A percentile compares a stretch with the other conserved stretches of the same genome.
Conservation (phyloP, 2,888 invertebrate species). For the Smittia sp. region DNA sequence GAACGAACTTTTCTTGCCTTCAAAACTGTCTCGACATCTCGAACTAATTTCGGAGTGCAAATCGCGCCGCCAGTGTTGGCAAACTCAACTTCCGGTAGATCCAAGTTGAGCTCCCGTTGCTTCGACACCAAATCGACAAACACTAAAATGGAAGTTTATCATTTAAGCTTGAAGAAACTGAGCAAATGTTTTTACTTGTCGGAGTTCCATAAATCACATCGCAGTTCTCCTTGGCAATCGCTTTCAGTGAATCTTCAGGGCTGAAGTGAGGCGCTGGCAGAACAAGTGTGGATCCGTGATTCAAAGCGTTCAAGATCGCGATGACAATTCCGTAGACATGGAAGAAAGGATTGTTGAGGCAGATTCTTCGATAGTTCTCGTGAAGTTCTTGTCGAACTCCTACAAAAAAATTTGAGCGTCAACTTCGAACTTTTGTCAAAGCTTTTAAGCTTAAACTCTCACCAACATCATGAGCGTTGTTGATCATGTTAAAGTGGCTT, state of each 20-base stretch:
- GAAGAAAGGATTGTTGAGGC: conserved; percentile 72
- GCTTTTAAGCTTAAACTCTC: conserved; percentile 45
- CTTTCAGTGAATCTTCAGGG: conserved; percentile 61
- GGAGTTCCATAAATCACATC: conserved; percentile 74
- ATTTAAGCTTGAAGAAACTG: no score
- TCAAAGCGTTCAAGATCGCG: conserved; percentile 59
- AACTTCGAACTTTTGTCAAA: neutral
- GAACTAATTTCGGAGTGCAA: conserved; percentile 62
- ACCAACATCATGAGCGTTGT: conserved; percentile 70
- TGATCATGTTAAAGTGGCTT: conserved; percentile 70
- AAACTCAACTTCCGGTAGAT: conserved; percentile 55
- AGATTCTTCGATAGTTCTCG: conserved; percentile 54
- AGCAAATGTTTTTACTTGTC: conserved; percentile 62
- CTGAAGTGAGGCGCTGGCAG: conserved; percentile 61
- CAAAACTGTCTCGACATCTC: conserved; percentile 55
- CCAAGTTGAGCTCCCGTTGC: conserved; percentile 54
- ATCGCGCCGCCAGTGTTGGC: conserved; percentile 73
- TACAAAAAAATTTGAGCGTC: neutral
- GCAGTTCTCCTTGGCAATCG: conserved; percentile 68
- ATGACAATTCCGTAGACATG: conserved; percentile 76
- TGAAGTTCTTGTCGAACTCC: conserved; percentile 51
- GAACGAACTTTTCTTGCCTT: conserved; percentile 56
- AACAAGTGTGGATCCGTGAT: conserved; percentile 62
- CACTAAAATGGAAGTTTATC: neutral
- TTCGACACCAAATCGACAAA: conserved; percentile 69